Percentiles rank a stretch among this genome's conserved stretches.
Conservation (phyloP, 2,888 invertebrate species). For the Drosophila neutralis region DNA sequence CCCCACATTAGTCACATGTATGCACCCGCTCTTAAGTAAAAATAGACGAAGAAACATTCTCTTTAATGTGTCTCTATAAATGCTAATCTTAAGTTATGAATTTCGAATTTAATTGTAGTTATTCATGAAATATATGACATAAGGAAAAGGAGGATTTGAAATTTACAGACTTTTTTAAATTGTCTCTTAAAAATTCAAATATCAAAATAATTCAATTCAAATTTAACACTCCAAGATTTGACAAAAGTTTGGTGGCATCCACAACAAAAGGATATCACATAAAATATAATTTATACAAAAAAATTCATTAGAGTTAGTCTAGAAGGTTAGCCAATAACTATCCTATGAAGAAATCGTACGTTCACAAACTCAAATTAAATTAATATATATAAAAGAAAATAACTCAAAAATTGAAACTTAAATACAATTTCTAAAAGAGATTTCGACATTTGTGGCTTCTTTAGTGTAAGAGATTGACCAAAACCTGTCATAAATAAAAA, state of each 20-base stretch:
- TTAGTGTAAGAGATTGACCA: background rate
- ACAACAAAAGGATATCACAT: background rate
- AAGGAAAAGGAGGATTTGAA: fast-evolving
- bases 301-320: background rate
- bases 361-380: background rate
- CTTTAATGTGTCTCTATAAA: background rate
- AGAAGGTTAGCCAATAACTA: background rate
- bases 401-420: background rate
- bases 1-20: slow-evolving; percentile 5
- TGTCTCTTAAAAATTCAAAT: too few relatives aligned
- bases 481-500: too few relatives aligned
- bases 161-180: background rate
- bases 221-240: too few relatives aligned
- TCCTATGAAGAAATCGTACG: background rate
- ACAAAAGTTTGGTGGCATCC: background rate
- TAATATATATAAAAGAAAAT: background rate
- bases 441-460: background rate
- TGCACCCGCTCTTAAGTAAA: background rate
- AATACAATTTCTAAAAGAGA: background rate
- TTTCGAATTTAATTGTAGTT: too few relatives aligned
- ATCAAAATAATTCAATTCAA: too few relatives aligned
- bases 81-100: too few relatives aligned
- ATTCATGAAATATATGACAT: background rate
- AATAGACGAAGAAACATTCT: background rate
- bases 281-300: background rate